Conservation (phyloP, 2,888 invertebrate species). For the Baronia brevicornis region DNA sequence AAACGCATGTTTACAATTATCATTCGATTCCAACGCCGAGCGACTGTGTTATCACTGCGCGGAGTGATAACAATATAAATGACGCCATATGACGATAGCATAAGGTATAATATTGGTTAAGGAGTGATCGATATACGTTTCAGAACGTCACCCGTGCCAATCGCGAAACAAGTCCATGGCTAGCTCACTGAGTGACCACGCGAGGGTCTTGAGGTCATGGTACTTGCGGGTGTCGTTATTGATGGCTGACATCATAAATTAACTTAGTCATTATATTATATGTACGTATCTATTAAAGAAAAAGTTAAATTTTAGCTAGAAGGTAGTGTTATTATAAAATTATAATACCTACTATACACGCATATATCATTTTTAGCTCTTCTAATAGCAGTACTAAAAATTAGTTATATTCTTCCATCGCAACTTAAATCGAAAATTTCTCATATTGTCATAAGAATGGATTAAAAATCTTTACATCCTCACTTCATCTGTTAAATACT, state of each 20-base stretch:
- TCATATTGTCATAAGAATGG: too few relatives aligned
- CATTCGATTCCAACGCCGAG: slow-evolving; percentile 29
- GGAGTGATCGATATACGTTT: slow-evolving; percentile 15
- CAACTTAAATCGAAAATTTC: too few relatives aligned
- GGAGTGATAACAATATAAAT: slow-evolving; percentile 57
- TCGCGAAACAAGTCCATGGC: slow-evolving; percentile 58
- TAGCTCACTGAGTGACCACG: slow-evolving; percentile 46
- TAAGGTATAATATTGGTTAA: slow-evolving; percentile 39
- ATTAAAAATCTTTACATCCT: too few relatives aligned
- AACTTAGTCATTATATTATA: slow-evolving; percentile 2
- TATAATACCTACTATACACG: too few relatives aligned
- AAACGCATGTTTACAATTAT: slow-evolving; percentile 37
- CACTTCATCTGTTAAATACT: too few relatives aligned
- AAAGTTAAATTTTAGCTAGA: not conserved
- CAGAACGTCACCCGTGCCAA: slow-evolving; percentile 26
- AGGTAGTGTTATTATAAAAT: slow-evolving; percentile 1
- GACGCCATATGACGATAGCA: slow-evolving; percentile 27
- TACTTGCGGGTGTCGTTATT: slow-evolving; percentile 29
- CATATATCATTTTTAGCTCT: slow-evolving; percentile 4
- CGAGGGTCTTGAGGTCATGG: slow-evolving; percentile 47
- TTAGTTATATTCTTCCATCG: too few relatives aligned
- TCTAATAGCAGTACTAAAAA: slow-evolving; percentile 1
- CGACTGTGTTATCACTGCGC: slow-evolving; percentile 47
- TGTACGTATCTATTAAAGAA: slow-evolving; percentile 1
- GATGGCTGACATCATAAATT: slow-evolving; percentile 20